A percentile compares a stretch with the other conserved stretches of the same genome.
phyloP scores from a whole-genome alignment of 2,888 invertebrate species.

The Chloroclystis v-ata region DNA sequence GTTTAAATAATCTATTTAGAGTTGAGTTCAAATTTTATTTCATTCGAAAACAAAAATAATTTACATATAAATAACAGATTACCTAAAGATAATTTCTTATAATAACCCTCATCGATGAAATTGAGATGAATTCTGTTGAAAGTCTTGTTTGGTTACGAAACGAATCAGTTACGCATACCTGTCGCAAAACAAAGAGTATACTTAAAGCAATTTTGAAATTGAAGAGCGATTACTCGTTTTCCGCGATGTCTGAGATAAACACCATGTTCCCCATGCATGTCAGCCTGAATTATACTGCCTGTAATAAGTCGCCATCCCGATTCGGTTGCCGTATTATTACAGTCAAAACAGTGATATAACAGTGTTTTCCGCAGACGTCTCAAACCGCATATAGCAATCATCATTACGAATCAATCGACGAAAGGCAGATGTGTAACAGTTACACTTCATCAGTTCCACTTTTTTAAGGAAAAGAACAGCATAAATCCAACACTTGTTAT shows the following conservation, averaged over 20 bases:
- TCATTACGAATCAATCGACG: slow-evolving; percentile 33
- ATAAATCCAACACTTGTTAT: slow-evolving; percentile 3
- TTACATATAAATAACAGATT: too few relatives aligned
- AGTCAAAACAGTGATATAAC: slow-evolving; percentile 57
- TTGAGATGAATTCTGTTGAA: slow-evolving; percentile 4
- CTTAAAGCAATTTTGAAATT: slow-evolving; percentile 20
- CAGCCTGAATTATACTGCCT: slow-evolving; percentile 51
- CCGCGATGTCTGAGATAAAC: slow-evolving; percentile 28
- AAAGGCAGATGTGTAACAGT: slow-evolving; percentile 58
- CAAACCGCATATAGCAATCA: slow-evolving; percentile 55
- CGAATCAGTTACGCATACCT: slow-evolving; percentile 15
- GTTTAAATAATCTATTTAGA: not conserved
- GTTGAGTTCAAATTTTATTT: too few relatives aligned
- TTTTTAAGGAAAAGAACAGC: slow-evolving; percentile 35
- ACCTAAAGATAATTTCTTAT: not conserved
- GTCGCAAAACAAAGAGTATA: slow-evolving; percentile 21
- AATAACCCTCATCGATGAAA: not conserved
- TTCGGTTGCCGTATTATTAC: slow-evolving; percentile 60
- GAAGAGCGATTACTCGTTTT: slow-evolving; percentile 26
- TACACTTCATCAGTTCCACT: slow-evolving; percentile 65
- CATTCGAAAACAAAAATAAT: too few relatives aligned
- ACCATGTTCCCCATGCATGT: slow-evolving; percentile 39
- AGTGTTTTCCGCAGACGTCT: slow-evolving; percentile 56
- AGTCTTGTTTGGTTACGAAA: slow-evolving; percentile 15
- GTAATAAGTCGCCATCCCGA: slow-evolving; percentile 56